Percentiles rank a stretch among this genome's conserved stretches.
These are phyloP conservation scores for Enteromius trimaculatus DNA, from an alignment of 2,797 vertebrate genomes.

Conservation along the genomic window DNA sequence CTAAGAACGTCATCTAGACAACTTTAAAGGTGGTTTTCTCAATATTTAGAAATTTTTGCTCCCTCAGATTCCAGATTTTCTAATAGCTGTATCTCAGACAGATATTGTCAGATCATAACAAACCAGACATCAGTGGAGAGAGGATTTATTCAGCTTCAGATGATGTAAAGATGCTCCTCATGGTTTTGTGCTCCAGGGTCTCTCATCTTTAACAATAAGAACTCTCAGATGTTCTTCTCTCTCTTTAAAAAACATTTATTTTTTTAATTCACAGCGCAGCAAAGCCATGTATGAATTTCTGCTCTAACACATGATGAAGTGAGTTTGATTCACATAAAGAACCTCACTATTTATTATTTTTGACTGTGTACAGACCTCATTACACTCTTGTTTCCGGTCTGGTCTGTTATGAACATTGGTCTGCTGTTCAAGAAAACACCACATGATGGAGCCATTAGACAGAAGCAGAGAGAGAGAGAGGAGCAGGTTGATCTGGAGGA, in stretches of 20 bases:
- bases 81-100: no score
- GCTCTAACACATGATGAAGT: neutral
- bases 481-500: neutral
- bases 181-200: no score
- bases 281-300: neutral
- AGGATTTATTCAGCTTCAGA: no score
- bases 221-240: neutral
- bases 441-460: slow-evolving; percentile 70
- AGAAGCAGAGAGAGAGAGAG: neutral
- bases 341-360: neutral
- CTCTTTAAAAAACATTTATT: neutral
- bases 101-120: no score
- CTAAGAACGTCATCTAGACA: no score
- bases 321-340: neutral
- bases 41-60: no score
- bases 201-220: neutral
- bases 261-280: no score
- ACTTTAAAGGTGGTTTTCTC: no score
- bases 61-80: no score
- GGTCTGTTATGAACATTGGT: neutral
- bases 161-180: no score
- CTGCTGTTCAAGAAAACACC: slow-evolving; percentile 54
- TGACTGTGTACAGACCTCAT: neutral
- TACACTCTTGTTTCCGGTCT: neutral
- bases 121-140: no score